Evolutionary conservation across 2,888 invertebrate genomes (phyloP).

Genomic region (Clusia tigrina): DNA sequence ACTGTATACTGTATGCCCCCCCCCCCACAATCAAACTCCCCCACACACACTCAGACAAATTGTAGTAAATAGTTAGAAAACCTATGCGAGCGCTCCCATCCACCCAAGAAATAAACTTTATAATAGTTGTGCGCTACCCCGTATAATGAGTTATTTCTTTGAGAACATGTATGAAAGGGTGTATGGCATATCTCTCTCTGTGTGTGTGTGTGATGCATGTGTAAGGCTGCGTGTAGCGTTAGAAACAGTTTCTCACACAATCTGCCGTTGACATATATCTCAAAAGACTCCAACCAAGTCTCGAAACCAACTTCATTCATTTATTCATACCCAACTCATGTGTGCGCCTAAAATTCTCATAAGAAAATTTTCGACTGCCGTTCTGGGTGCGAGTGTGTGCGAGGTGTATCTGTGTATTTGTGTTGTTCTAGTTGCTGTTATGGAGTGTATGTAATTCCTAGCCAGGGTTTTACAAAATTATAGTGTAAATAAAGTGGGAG

Average conservation of each 20-base stretch:
- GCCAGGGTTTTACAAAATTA: constrained; percentile 43
- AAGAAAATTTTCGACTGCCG: constrained; percentile 59
- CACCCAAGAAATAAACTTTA: constrained; percentile 48
- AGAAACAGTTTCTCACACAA: constrained; percentile 30
- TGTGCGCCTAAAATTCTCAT: constrained; percentile 56
- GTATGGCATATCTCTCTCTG: background rate
- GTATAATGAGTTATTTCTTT: constrained; percentile 53
- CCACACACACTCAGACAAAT: constrained; percentile 13
- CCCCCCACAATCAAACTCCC: constrained; percentile 11
- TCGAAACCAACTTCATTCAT: constrained; percentile 5
- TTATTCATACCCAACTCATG: constrained; percentile 16
- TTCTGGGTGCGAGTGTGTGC: background rate
- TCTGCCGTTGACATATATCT: constrained; percentile 58
- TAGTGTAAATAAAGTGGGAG: constrained; percentile 59
- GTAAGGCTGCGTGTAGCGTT: constrained; percentile 8
- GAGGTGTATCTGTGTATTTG: too few species aligned
- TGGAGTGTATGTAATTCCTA: too few species aligned
- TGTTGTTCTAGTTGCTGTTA: background rate
- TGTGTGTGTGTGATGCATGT: constrained; percentile 23
- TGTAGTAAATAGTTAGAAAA: constrained; percentile 12
- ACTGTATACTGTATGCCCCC: constrained; percentile 30
- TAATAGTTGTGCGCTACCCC: constrained; percentile 43
- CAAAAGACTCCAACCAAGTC: constrained; percentile 42
- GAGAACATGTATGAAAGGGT: constrained; percentile 14
- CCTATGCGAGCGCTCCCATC: constrained; percentile 18